Conservation (phyloP, 2,888 invertebrate species). For the Dromius quadrimaculatus region DNA sequence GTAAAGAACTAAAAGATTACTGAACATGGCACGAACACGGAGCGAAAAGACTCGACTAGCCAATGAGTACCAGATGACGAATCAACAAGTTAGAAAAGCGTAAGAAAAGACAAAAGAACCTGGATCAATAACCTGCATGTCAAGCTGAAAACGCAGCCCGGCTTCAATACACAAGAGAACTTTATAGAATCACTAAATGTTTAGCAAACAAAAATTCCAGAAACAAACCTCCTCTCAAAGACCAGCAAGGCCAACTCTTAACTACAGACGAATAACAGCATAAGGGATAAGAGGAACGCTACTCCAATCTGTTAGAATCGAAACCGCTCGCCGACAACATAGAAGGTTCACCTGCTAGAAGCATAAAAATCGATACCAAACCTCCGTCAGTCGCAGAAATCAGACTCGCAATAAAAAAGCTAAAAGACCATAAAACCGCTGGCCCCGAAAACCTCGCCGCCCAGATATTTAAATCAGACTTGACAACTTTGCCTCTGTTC, state of each 20-base stretch:
- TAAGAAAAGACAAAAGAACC: constrained; percentile 9
- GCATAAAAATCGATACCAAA: neutral
- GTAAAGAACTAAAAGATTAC: constrained; percentile 1
- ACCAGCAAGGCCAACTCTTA: constrained; percentile 3
- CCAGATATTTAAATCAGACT: constrained; percentile 6
- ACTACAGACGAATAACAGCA: neutral
- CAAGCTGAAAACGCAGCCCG: constrained; percentile 13
- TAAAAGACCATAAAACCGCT: neutral
- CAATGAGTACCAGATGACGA: neutral
- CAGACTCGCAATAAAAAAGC: neutral
- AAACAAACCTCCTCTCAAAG: constrained; percentile 8
- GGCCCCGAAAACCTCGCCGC: constrained; percentile 2
- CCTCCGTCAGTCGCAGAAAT: constrained; percentile 5
- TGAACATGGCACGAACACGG: constrained; percentile 8
- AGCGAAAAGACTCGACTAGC: constrained; percentile 6
- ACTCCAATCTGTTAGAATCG: neutral
- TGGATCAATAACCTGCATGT: constrained; percentile 7
- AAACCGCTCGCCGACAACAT: neutral
- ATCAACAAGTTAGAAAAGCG: constrained; percentile 4
- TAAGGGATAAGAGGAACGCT: neutral
- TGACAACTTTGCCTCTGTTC: neutral
- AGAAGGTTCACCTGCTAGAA: neutral
- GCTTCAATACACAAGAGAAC: constrained; percentile 12
- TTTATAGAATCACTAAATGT: constrained; percentile 1
- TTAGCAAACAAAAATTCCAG: neutral